These are phyloP conservation scores for Trichopoda pennipes DNA, from an alignment of 2,888 invertebrate genomes.

Conservation along the genomic window DNA sequence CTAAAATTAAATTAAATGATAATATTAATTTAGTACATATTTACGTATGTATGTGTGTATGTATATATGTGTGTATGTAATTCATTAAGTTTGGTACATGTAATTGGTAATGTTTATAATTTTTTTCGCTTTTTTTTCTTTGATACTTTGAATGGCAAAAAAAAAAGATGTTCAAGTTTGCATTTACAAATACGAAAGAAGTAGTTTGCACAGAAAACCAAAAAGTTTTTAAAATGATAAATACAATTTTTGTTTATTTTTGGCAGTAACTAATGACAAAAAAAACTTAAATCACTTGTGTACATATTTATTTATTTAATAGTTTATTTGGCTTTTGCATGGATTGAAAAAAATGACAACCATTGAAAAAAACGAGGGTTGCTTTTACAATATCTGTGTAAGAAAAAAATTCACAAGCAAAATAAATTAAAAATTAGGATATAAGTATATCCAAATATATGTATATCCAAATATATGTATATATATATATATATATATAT, in stretches of 20 bases:
- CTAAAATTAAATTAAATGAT: conserved; percentile 44
- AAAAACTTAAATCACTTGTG: conserved; percentile 24
- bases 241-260: conserved; percentile 51
- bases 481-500: too few species aligned
- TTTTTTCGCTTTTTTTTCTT: not conserved
- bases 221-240: conserved; percentile 24
- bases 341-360: too few species aligned
- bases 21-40: not conserved
- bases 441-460: too few species aligned
- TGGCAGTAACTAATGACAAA: conserved; percentile 57
- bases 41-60: not conserved
- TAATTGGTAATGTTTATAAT: not conserved
- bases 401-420: not conserved
- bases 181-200: not conserved
- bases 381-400: not conserved
- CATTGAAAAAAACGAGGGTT: not conserved
- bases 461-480: too few species aligned
- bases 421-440: too few species aligned
- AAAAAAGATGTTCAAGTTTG: conserved; percentile 1
- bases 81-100: not conserved
- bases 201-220: conserved; percentile 8
- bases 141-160: not conserved
- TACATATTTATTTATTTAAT: not conserved
- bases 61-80: too few species aligned
- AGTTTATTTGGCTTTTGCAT: not conserved